Conservation (phyloP, 2,888 invertebrate species). For the Dorcus parallelipipedus region DNA sequence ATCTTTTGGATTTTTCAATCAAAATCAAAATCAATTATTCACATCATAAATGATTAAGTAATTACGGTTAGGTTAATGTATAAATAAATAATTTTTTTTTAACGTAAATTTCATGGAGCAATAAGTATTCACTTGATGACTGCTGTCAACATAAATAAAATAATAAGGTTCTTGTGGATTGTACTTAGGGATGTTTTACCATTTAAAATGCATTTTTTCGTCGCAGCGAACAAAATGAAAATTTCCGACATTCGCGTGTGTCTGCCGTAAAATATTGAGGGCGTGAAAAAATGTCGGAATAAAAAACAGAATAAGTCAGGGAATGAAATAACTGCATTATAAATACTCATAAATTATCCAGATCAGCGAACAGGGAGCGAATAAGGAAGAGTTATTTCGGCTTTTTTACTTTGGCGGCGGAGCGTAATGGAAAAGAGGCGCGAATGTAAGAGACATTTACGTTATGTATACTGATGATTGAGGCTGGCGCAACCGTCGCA, state of each 20-base stretch:
- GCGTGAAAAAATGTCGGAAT: neutral
- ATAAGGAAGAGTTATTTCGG: constrained; percentile 42
- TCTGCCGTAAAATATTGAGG: neutral
- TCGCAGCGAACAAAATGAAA: too few species aligned
- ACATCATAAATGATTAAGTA: too few species aligned
- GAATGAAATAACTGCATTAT: constrained; percentile 34
- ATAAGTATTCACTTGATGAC: too few species aligned
- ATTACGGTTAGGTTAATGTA: too few species aligned
- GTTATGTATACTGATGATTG: constrained; percentile 43
- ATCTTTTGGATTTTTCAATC: too few species aligned
- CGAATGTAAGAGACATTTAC: constrained; percentile 43
- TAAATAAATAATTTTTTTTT: too few species aligned
- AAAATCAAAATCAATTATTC: too few species aligned
- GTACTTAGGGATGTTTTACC: too few species aligned
- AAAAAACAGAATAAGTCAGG: neutral
- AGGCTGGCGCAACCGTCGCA: constrained; percentile 32
- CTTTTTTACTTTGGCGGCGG: constrained; percentile 32
- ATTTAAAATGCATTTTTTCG: too few species aligned
- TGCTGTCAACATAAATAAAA: too few species aligned
- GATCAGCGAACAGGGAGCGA: constrained; percentile 34
- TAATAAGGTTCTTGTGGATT: too few species aligned
- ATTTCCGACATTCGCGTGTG: neutral
- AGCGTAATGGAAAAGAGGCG: constrained; percentile 40
- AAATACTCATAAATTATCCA: constrained; percentile 42
- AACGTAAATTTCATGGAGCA: too few species aligned